phyloP scores from a whole-genome alignment of 2,113 vertebrate species.

The Motacilla alba region DNA sequence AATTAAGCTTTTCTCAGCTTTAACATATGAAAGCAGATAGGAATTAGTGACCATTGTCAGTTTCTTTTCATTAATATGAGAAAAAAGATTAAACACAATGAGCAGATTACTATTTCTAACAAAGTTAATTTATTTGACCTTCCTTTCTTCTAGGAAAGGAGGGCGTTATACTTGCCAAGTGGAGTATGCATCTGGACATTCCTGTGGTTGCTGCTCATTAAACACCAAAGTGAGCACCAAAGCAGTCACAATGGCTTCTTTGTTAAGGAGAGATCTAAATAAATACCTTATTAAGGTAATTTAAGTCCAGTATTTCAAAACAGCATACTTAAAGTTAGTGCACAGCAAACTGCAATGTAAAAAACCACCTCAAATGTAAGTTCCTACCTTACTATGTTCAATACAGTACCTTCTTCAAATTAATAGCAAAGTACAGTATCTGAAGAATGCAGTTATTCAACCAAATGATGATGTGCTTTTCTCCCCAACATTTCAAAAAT shows the following conservation, averaged over 20 bases:
- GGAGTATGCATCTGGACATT: neutral
- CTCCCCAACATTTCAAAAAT: neutral
- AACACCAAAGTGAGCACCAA: neutral
- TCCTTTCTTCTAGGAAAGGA: conserved; percentile 14
- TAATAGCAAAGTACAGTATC: neutral
- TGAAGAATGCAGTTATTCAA: neutral
- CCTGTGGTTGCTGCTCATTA: conserved; percentile 15
- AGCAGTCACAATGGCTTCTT: neutral
- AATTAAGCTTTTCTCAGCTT: conserved; percentile 20
- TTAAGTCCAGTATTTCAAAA: neutral
- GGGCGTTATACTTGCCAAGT: neutral
- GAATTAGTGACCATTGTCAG: conserved; percentile 32
- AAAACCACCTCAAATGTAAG: neutral
- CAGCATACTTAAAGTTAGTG: neutral
- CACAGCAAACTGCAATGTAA: neutral
- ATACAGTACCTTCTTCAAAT: neutral
- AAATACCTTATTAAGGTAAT: neutral
- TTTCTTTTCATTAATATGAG: conserved; percentile 30
- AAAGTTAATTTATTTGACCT: conserved; percentile 64
- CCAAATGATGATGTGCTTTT: neutral
- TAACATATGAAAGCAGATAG: neutral
- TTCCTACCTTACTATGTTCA: neutral
- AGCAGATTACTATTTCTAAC: conserved; percentile 50
- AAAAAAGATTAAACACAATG: conserved; percentile 44
- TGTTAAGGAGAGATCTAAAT: neutral